Evolutionary conservation across 2,113 vertebrate genomes (phyloP), one percentile per base, ranked within the genome.

Genomic region (Gymnogyps californianus): DNA sequence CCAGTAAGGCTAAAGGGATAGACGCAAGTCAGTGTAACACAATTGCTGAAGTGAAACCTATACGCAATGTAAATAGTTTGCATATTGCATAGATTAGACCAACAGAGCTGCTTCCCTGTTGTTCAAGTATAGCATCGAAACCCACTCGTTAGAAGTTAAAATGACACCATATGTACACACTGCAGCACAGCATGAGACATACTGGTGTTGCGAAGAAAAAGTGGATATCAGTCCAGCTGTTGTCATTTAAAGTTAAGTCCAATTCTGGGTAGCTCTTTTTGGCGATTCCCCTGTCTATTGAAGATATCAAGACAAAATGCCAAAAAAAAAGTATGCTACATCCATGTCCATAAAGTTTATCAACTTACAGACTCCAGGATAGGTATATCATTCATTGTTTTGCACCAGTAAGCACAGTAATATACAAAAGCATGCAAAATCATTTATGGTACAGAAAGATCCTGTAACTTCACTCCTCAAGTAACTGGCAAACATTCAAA

Each of bases 361-460:
- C 76, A 61, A 51, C 61, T 82, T 84, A 76, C n/a, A 89, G 51
- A 44, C 81, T 91, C 66, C 76, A 67, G 69, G 79, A 89, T 66
- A 94, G 77, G 57, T 57, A 34, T 82, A 64, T 57, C 21, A 84
- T 75, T 84, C 77, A 82, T 61, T 61, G 42, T 81, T 95, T 95
- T 94, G 79, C 36, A 92, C 65, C 80, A 44, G 85, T 26, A 92
- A 89, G 88, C 83, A 83, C 67, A 88, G 59, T 46, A 77, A 85
- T 26, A 74, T 66, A 95, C 79, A 90, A 82, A 89, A 94, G 75
- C 84, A 94, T 81, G 91, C 77, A 93, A 69, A 78, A 83, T 84
- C 61, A 36, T 52, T 80, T 32, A 89, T 16, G 84, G 91, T 80
- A 94, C 79, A 90, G 91, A 87, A 92, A 85, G 80, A 70, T 65